Base-by-base conservation (phyloP, 1,140 invertebrate genomes). In the Drosophila bocqueti region DNA sequence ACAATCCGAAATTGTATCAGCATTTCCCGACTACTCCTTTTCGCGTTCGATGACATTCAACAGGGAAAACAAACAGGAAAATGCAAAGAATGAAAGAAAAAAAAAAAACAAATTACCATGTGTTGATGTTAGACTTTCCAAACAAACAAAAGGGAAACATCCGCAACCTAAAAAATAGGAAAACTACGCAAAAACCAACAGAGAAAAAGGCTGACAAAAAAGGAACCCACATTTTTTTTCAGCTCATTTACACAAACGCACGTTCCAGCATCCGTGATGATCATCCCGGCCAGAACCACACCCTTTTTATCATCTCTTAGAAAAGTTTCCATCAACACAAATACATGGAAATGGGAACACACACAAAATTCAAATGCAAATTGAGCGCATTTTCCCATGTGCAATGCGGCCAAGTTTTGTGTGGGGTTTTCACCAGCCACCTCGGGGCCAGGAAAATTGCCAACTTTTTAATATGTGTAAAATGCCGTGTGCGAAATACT, bases 191-290 rank as follows among this genome's bases (percentile, higher is more conserved):
- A 81, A 78, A 82, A 66, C 65, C 55, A 57, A 54, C 62, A 65
- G 38, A 65, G 43, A 66, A 87, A 83, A 73, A 26, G 40, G 61
- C 50, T 42, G 57, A 52, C 57, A 79, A 83, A 79, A 77, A 77
- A 61, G 68, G 38, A n/a, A n/a, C n/a, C 21, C 29, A 58, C 38
- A 34, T 40, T 74, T 67, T 74, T 74, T 82, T 78, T 57, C 63
- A 50, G 69, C 84, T 89, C 84, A 87, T 87, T 87, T 83, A 59
- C 61, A 80, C 83, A 87, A 83, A 75, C 77, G 81, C 81, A 81
- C 77, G 63, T 74, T 79, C 55, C 64, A 42, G 45, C 50, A 67
- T 18, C 63, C 57, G 49, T 57, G 64, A 40, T 57, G 63, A 71
- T 71, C 52, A 77, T 45, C 34, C 40, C 42, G 66, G 21, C 29